These are phyloP conservation scores for Molothrus aeneus DNA, from an alignment of 2,797 vertebrate genomes.

Conservation along the genomic window DNA sequence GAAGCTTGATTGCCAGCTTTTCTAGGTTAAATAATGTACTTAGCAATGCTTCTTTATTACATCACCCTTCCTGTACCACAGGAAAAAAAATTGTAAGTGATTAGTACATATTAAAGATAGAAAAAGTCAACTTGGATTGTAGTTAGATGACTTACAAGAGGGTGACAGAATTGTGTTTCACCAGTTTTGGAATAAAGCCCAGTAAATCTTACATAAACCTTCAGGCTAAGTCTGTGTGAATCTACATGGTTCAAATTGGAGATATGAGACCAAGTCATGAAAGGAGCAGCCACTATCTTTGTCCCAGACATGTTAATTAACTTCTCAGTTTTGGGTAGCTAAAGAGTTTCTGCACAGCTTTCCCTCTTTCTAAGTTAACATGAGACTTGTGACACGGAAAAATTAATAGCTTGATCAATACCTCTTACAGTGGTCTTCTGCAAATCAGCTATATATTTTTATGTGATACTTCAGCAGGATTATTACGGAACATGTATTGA, in stretches of 20 bases:
- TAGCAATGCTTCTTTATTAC: neutral
- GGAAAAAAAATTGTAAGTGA: neutral
- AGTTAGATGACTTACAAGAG: neutral
- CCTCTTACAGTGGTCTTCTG: neutral
- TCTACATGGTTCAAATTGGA: neutral
- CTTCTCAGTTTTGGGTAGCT: neutral
- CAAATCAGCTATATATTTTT: neutral
- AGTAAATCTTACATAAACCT: neutral
- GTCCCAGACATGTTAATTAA: neutral
- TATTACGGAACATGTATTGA: neutral
- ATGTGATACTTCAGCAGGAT: neutral
- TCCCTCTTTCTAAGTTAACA: neutral
- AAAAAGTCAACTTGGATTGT: neutral
- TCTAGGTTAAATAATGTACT: neutral
- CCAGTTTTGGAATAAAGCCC: neutral
- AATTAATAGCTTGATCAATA: neutral
- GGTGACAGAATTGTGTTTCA: neutral
- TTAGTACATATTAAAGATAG: neutral
- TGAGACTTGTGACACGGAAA: neutral
- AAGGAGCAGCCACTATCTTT: neutral
- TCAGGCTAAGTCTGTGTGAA: neutral
- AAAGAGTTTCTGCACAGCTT: neutral
- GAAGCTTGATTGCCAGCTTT: neutral
- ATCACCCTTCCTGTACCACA: neutral
- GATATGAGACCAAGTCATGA: neutral